Conservation (phyloP, 2,113 vertebrate species). For the Hylia prasina region DNA sequence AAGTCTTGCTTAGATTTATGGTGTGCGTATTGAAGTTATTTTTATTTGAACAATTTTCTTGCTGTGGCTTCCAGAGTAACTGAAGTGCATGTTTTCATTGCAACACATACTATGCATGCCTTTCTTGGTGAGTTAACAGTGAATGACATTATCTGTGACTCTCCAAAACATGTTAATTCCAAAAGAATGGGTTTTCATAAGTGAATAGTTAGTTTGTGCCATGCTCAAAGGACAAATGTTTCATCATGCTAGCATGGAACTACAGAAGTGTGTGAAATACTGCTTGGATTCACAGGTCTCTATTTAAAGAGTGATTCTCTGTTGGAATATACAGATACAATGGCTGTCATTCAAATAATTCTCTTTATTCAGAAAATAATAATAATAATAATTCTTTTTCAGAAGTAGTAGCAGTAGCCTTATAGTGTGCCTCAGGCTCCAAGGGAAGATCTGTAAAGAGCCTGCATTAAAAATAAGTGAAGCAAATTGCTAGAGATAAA, state of each 20-base stretch:
- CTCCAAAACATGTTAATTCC: not conserved
- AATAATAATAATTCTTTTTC: not conserved
- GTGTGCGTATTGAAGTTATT: not conserved
- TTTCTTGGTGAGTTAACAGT: slow-evolving; percentile 2
- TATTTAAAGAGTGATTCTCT: not conserved
- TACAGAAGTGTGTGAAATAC: not conserved
- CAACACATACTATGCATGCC: not conserved
- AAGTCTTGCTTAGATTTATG: not conserved
- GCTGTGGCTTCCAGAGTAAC: not conserved
- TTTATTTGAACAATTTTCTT: slow-evolving; percentile 1
- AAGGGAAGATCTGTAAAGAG: not conserved
- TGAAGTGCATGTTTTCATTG: not conserved
- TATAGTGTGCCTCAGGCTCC: not conserved
- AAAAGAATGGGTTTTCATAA: not conserved
- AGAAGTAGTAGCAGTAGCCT: not conserved
- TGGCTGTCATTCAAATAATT: not conserved
- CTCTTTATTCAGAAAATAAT: not conserved
- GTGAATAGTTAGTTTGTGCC: not conserved
- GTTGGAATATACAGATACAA: not conserved
- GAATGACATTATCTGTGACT: not conserved
- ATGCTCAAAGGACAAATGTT: not conserved
- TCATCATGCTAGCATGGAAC: not conserved
- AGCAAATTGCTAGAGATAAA: not conserved
- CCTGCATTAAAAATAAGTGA: not conserved
- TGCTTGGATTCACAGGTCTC: not conserved